Evolutionary conservation across 2,113 vertebrate species (phyloP), one percentile per base, ranked within the genome.

Genomic region (Nannobrachium achirus): DNA sequence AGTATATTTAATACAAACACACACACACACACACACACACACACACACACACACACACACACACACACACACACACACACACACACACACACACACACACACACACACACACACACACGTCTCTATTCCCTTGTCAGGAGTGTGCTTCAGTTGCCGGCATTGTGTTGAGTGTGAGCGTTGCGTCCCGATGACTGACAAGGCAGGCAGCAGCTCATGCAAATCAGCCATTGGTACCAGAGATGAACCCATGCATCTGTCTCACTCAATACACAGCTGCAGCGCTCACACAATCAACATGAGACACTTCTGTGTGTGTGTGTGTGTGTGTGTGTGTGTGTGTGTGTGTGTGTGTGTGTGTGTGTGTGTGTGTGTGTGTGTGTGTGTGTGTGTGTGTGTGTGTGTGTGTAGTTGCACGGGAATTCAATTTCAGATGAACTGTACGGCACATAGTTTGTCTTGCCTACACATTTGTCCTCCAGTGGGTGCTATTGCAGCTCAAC

Each of bases 191-290:
- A 86, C 73, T 88, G 86, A 87, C 84, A 90, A 4, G 79, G 72
- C 70, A 42, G 78, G 66, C 71, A 73, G 74, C 71, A 71, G 73
- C 71, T 84, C 80, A 89, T 91, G 89, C 85, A 89, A 89, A 89
- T 86, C 70, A 82, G 76, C 10, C 68, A 20, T 33, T 86, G 66
- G 74, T 80, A 89, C 85, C 62, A 63, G 71, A 71, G 71, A 80
- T 88, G 86, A 89, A 89, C 85, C 83, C 78, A 55, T 77, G 75
- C 82, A 79, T 88, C 79, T 89, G 85, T 87, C 83, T 76, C 63
- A 13, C 64, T 75, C 69, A 75, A 75, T 83, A 57, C 41, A 45
- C 66, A 76, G 75, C 83, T 75, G 72, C 68, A 52, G 69, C 45
- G 60, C 59, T 73, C 64, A 48, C 71, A 70, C 33, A 39, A 56